These are phyloP conservation scores for Eumacrocentrus americanus DNA, from an alignment of 2,888 invertebrate genomes.

Conservation along the genomic window DNA sequence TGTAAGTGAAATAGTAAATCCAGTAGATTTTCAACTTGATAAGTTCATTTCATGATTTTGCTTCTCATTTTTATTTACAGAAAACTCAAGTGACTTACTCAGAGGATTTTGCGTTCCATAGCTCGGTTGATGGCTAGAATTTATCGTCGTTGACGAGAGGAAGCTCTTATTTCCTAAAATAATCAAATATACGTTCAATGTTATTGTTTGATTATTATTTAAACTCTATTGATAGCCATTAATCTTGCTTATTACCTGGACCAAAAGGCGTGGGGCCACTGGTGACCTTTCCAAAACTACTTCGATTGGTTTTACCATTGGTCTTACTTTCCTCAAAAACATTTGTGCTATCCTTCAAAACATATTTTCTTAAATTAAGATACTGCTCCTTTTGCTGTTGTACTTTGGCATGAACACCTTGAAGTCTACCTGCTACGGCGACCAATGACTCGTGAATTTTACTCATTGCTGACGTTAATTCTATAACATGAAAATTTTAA, in stretches of 20 bases:
- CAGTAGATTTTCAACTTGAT: too few relatives aligned
- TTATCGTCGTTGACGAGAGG: constrained; percentile 51
- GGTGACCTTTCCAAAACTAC: constrained; percentile 60
- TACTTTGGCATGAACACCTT: constrained; percentile 79
- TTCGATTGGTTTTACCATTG: constrained; percentile 47
- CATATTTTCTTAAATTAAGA: constrained; percentile 78
- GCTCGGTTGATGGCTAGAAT: constrained; percentile 47
- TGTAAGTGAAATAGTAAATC: constrained; percentile 6
- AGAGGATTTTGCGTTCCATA: constrained; percentile 55
- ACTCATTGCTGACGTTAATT: constrained; percentile 78
- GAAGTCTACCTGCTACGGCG: constrained; percentile 84
- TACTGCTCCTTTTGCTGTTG: constrained; percentile 85
- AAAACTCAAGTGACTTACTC: constrained; percentile 46
- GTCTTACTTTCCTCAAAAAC: constrained; percentile 69
- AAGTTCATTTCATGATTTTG: constrained; percentile 19
- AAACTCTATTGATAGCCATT: too few relatives aligned
- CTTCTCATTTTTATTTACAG: constrained; percentile 17
- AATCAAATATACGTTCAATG: neutral
- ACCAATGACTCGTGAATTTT: constrained; percentile 87
- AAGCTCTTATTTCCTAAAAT: constrained; percentile 54
- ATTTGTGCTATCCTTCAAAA: constrained; percentile 77
- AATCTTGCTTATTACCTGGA: too few relatives aligned
- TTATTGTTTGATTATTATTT: constrained; percentile 11
- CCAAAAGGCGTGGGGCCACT: constrained; percentile 71
- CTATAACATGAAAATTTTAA: constrained; percentile 59